These are phyloP conservation scores for Synanthedon vespiformis DNA, from an alignment of 2,888 invertebrate genomes.

Conservation along the genomic window DNA sequence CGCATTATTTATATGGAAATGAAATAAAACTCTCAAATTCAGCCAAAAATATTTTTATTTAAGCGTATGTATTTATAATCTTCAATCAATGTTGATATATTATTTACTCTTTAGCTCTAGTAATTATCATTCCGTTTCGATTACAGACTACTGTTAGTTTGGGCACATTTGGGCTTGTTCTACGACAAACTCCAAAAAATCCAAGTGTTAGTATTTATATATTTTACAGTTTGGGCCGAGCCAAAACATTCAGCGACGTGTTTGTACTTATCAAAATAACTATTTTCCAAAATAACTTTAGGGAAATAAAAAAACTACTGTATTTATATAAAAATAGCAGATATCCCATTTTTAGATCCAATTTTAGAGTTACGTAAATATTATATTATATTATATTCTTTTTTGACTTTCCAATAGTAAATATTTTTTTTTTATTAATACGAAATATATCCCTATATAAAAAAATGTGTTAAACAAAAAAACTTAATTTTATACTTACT, in stretches of 20 bases:
- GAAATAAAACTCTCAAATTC: constrained; percentile 48
- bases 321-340: constrained; percentile 61
- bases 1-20: background rate
- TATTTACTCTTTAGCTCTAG: constrained; percentile 64
- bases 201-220: too few species aligned
- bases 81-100: constrained; percentile 70
- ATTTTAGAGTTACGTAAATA: constrained; percentile 37
- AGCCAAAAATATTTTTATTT: constrained; percentile 71
- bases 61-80: constrained; percentile 72
- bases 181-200: constrained; percentile 18
- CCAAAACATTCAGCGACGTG: constrained; percentile 40
- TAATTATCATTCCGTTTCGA: constrained; percentile 56
- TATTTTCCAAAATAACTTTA: constrained; percentile 29
- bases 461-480: constrained; percentile 10
- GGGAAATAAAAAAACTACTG: constrained; percentile 35
- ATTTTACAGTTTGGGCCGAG: constrained; percentile 42
- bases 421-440: constrained; percentile 13
- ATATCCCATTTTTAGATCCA: constrained; percentile 44
- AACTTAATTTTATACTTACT: constrained; percentile 6
- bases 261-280: constrained; percentile 60
- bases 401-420: constrained; percentile 4
- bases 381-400: constrained; percentile 6
- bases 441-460: constrained; percentile 24
- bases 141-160: constrained; percentile 36
- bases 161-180: constrained; percentile 33